Evolutionary conservation across 2,888 invertebrate genomes (phyloP).

Genomic region (Arctia plantaginis): DNA sequence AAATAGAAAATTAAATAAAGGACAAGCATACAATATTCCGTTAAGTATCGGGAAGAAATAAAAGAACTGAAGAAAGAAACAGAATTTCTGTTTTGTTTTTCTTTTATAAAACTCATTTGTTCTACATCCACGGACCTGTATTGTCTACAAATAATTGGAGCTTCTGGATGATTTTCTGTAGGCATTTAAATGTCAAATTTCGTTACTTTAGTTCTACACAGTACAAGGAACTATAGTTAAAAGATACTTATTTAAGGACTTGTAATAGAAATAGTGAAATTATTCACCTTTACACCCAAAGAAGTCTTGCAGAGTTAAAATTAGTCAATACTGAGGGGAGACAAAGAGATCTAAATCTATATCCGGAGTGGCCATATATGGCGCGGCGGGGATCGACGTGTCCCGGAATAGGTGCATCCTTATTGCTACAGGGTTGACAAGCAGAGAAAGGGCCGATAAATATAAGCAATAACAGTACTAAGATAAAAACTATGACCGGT

Average conservation of each 20-base stretch:
- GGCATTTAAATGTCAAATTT: not conserved
- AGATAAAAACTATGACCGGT: not conserved
- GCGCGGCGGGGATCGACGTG: slow-evolving; percentile 53
- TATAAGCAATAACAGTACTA: not conserved
- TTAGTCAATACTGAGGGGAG: slow-evolving; percentile 40
- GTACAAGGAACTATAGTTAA: too few species aligned
- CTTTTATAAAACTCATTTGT: too few species aligned
- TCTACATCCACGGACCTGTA: too few species aligned
- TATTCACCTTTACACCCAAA: slow-evolving; percentile 24
- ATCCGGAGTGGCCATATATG: slow-evolving; percentile 64
- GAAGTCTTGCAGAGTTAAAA: slow-evolving; percentile 38
- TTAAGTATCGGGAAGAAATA: not conserved
- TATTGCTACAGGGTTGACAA: slow-evolving; percentile 54
- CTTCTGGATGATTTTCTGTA: not conserved
- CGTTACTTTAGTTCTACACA: not conserved
- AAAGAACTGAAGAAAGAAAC: not conserved
- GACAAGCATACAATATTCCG: not conserved
- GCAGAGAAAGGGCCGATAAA: slow-evolving; percentile 12
- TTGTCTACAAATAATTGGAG: not conserved
- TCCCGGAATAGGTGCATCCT: slow-evolving; percentile 63
- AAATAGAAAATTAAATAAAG: not conserved
- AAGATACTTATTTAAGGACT: not conserved
- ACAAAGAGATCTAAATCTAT: slow-evolving; percentile 55
- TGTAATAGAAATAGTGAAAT: slow-evolving; percentile 32
- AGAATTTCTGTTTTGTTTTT: not conserved